Evolutionary conservation across 2,888 invertebrate species (phyloP), one percentile per base, ranked within the genome.

Genomic region (Eupithecia exiguata): DNA sequence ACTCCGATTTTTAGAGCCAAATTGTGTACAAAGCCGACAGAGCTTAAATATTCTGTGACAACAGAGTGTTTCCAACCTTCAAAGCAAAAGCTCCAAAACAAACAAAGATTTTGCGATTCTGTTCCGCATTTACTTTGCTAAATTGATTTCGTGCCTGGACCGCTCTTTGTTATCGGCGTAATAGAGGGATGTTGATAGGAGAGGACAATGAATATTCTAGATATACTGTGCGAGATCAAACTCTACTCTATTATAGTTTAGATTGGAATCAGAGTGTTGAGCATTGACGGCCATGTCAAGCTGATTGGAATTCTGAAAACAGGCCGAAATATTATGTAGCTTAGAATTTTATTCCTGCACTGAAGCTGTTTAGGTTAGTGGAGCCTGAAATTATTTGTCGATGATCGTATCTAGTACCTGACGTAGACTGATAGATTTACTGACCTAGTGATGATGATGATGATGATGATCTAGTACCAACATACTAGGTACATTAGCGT

Each of bases 91-190:
- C 53, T 53, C 53, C 53, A 18, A 53, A 25, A 58, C 58, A 58
- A 58, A 68, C 43, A 68, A 21, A 21, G 40, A 40, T 65, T 38
- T 38, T 65, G 68, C 36, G 40, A 12, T 43, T 40, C 66, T 66
- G 21, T 66, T 21, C 40, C 38, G 40, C 36, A 40, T 66, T 68
- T 76, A 73, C 75, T 67, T 46, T 61, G 68, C 71, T 71, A 78
- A 78, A 76, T 78, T 76, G 71, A 72, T 74, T 76, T 69, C 71
- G 73, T 72, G 77, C 70, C 68, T 68, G 74, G 70, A 65, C 70
- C 72, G 66, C 53, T 68, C 72, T 76, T 78, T 78, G 77, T 76
- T 75, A 75, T 69, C 71, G 66, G 40, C 65, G 62, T 68, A 71
- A 71, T 74, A 70, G 76, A 74, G 66, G 68, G 66, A 67, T 70